Percentiles rank a stretch among this genome's conserved stretches.
Evolutionary conservation across 2,797 vertebrate species (phyloP).

Genomic region (Babyrousa celebensis): DNA sequence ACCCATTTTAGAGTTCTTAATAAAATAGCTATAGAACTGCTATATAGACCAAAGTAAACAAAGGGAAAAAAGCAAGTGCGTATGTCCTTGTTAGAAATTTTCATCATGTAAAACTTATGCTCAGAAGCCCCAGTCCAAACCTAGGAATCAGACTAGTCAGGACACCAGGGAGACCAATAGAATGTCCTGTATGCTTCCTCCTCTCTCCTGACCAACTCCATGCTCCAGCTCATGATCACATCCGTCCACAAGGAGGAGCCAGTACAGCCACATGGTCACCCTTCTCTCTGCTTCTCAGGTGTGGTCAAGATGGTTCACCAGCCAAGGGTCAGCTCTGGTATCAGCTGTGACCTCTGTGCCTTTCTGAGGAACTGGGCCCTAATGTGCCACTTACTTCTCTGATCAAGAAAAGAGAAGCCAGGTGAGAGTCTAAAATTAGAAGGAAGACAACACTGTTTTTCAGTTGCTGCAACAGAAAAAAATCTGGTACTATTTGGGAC

Average conservation of each 20-base stretch:
- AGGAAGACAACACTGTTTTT: neutral
- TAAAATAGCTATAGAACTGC: neutral
- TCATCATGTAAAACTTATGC: neutral
- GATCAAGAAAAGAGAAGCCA: neutral
- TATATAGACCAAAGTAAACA: constrained; percentile 22
- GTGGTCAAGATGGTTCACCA: neutral
- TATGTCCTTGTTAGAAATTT: neutral
- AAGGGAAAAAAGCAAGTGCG: neutral
- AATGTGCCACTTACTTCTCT: constrained; percentile 1
- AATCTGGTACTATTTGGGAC: neutral
- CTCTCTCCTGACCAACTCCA: too few species aligned
- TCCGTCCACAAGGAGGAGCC: neutral
- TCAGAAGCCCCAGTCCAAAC: constrained; percentile 24
- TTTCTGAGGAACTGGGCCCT: neutral
- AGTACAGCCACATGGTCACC: neutral
- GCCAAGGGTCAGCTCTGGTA: neutral
- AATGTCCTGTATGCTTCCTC: neutral
- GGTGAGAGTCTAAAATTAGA: neutral
- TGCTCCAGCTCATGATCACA: neutral
- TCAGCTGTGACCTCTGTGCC: neutral
- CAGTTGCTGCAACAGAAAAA: neutral
- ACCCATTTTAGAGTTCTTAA: constrained; percentile 19
- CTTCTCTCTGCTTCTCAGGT: neutral
- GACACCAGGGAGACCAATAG: neutral
- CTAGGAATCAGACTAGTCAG: neutral